Percentiles rank a stretch among this genome's conserved stretches.
phyloP scores from a whole-genome alignment of 2,888 invertebrate genomes.

The Didymodactylos carnosus region DNA sequence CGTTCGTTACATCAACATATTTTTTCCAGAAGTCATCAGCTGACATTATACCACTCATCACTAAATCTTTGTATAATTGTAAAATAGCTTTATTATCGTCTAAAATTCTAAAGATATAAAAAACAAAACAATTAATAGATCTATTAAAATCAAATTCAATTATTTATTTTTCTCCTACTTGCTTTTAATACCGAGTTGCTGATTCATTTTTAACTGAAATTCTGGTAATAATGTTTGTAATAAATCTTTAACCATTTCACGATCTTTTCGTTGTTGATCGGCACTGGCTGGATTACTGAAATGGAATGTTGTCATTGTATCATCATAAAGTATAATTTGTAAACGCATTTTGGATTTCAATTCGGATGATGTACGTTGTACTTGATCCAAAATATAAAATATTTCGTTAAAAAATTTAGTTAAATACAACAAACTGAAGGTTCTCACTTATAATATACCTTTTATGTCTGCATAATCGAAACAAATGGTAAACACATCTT shows the following conservation, averaged over 20 bases:
- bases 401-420: background rate
- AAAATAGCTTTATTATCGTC: slow-evolving; percentile 70
- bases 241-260: slow-evolving; percentile 76
- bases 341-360: slow-evolving; percentile 93
- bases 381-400: slow-evolving; percentile 37
- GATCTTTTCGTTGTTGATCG: slow-evolving; percentile 61
- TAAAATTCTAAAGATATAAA: slow-evolving; percentile 45
- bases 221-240: slow-evolving; percentile 73
- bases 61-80: slow-evolving; percentile 85
- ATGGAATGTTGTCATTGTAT: slow-evolving; percentile 82
- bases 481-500: slow-evolving; percentile 74
- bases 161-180: slow-evolving; percentile 32
- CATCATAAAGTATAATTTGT: slow-evolving; percentile 81
- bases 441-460: slow-evolving; percentile 42
- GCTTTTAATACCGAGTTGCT: slow-evolving; percentile 70
- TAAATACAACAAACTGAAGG: background rate
- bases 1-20: slow-evolving; percentile 12
- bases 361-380: slow-evolving; percentile 80
- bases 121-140: background rate
- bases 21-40: slow-evolving; percentile 89
- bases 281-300: slow-evolving; percentile 70
- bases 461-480: slow-evolving; percentile 86
- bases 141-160: background rate
- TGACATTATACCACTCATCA: slow-evolving; percentile 77
- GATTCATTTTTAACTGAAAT: slow-evolving; percentile 73